Evolutionary conservation across 1,140 invertebrate genomes (phyloP).

Genomic region (Diachasma alloeum): DNA sequence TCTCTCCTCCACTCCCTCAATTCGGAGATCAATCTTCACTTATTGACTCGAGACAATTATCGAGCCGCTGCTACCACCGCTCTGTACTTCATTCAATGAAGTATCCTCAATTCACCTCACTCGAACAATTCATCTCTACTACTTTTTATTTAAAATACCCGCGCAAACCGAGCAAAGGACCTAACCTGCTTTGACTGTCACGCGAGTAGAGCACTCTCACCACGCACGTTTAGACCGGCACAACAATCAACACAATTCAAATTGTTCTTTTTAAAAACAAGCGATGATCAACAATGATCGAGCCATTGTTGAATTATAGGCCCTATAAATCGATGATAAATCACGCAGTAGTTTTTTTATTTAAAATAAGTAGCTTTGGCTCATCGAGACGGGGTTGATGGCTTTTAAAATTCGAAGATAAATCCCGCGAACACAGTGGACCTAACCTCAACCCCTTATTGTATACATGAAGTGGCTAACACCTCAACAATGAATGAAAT

Average conservation of each 20-base stretch:
- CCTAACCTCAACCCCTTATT: background rate
- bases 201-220: background rate
- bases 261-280: background rate
- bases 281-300: background rate
- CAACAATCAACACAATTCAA: constrained; percentile 8
- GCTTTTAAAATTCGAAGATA: background rate
- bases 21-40: background rate
- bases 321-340: background rate
- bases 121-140: background rate
- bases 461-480: background rate
- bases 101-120: background rate
- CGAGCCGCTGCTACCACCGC: background rate
- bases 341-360: background rate
- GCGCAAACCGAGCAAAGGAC: background rate
- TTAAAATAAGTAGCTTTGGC: background rate
- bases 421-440: background rate
- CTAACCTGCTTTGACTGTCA: background rate
- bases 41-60: background rate
- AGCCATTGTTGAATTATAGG: background rate
- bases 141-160: background rate
- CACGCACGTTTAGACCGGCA: constrained; percentile 1
- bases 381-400: background rate
- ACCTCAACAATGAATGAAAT: background rate
- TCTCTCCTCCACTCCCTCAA: background rate
- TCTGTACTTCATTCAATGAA: background rate